Conservation (phyloP, 2,113 vertebrate genomes). For the Ammodytes marinus region DNA sequence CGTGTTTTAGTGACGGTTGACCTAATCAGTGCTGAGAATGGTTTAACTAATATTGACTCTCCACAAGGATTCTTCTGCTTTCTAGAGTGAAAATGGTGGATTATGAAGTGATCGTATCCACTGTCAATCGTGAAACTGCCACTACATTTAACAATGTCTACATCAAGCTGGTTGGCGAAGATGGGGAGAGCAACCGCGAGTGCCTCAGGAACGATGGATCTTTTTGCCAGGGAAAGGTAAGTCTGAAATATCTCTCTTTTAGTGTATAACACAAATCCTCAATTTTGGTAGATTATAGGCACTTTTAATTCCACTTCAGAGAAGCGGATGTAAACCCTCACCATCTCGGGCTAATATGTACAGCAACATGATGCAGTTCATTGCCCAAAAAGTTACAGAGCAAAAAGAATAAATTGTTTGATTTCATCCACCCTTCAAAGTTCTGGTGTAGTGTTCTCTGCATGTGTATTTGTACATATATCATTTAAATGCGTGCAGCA, state of each 20-base stretch:
- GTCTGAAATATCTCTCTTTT: slow-evolving; percentile 19
- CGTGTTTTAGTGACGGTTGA: not conserved
- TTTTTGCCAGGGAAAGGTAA: slow-evolving; percentile 33
- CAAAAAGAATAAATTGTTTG: not conserved
- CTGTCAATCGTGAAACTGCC: rapidly evolving
- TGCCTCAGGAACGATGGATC: slow-evolving; percentile 9
- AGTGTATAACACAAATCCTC: not conserved
- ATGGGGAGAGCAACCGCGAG: slow-evolving; percentile 32
- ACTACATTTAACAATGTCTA: slow-evolving; percentile 53
- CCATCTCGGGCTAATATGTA: not conserved
- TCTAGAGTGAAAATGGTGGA: slow-evolving; percentile 34
- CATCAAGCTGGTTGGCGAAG: slow-evolving; percentile 71
- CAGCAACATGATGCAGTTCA: not conserved
- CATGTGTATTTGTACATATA: no score
- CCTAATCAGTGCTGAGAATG: not conserved
- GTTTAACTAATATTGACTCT: not conserved
- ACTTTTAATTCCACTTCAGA: not conserved
- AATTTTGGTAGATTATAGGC: not conserved
- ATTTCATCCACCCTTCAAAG: not conserved
- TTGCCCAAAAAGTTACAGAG: not conserved
- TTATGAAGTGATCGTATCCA: slow-evolving; percentile 63
- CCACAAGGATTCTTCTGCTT: not conserved
- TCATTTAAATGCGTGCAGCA: no score
- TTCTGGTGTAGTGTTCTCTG: not conserved
- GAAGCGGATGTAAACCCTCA: not conserved